Percentiles rank a stretch among this genome's conserved stretches.
Conservation (phyloP, 2,888 invertebrate species). For the Acanthosepion pharaonis region DNA sequence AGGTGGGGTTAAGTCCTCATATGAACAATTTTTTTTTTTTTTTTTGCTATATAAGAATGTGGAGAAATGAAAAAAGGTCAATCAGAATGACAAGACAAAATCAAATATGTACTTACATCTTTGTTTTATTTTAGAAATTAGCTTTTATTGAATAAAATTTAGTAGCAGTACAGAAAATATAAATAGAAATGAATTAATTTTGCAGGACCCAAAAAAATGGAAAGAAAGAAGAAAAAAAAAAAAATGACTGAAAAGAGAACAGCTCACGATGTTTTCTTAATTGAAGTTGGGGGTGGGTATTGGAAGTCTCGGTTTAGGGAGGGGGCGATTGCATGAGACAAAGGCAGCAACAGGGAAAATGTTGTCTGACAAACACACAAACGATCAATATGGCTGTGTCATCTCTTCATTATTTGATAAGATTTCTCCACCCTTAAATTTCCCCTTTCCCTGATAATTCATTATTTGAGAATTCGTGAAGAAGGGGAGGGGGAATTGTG, state of each 20-base stretch:
- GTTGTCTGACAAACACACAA: background rate
- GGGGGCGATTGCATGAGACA: background rate
- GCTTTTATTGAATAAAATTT: constrained; percentile 33
- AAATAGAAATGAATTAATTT: constrained; percentile 14
- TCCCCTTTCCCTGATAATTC: background rate
- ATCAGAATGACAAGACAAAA: background rate
- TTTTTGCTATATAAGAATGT: too few species aligned
- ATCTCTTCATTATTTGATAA: background rate
- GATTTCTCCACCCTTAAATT: background rate
- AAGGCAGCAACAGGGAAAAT: background rate
- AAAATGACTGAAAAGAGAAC: too few species aligned
- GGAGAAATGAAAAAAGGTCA: background rate
- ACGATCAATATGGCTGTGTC: background rate
- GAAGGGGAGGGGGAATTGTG: background rate
- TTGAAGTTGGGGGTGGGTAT: background rate
- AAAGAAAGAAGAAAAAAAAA: background rate
- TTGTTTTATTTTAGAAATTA: constrained; percentile 33
- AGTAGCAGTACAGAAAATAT: constrained; percentile 33
- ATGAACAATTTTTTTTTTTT: too few species aligned
- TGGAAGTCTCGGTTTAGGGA: background rate
- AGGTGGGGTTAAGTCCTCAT: too few species aligned
- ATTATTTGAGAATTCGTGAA: background rate
- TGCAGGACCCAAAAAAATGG: background rate
- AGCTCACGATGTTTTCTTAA: background rate
- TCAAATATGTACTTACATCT: background rate